Evolutionary conservation across 2,797 vertebrate species (phyloP), one percentile per base, ranked within the genome.

Genomic region (Arrhamphus sclerolepis): DNA sequence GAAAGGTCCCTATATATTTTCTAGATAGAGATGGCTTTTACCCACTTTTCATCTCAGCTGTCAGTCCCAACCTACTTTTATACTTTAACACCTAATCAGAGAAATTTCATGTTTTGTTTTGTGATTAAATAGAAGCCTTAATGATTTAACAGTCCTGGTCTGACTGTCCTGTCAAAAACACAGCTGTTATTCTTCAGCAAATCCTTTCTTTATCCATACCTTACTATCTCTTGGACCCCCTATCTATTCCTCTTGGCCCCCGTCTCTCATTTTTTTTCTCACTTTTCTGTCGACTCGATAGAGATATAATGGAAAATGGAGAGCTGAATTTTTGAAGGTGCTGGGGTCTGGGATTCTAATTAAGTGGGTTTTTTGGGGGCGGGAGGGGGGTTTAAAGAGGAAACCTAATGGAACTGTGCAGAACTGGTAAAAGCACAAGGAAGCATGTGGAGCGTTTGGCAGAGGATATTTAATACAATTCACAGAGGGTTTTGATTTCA

Each of bases 401-500:
- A 49, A 75, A 73, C 48, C 65, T 79, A 82, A 86, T 86, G 66
- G 77, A 84, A 75, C 78, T 75, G 84, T 79, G 60, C 51, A 70
- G 65, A 63, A 39, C 77, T 77, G 81, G 77, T 85, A 77, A 89
- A 84, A 83, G 80, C 82, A 88, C 72, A 72, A 85, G 78, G 80
- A 91, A 87, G 83, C 87, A 84, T 89, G 88, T 70, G 82, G 76
- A 68, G 80, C 9, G 65, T 78, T 89, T 89, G 89, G 89, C 82
- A 67, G 72, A 66, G 77, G 60, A 72, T 81, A 64, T 82, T 83
- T 83, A 84, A 86, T 87, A 88, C 84, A 91, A 91, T 87, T 92
- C 88, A 85, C 89, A 62, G 79, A 88, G 82, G 89, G 89, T 85
- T 90, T 92, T 88, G 77, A 88, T 90, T 93, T 91, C 83, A 91